These are phyloP conservation scores for Heliconius eleuchia DNA, from an alignment of 1,140 invertebrate species.

Conservation along the genomic window DNA sequence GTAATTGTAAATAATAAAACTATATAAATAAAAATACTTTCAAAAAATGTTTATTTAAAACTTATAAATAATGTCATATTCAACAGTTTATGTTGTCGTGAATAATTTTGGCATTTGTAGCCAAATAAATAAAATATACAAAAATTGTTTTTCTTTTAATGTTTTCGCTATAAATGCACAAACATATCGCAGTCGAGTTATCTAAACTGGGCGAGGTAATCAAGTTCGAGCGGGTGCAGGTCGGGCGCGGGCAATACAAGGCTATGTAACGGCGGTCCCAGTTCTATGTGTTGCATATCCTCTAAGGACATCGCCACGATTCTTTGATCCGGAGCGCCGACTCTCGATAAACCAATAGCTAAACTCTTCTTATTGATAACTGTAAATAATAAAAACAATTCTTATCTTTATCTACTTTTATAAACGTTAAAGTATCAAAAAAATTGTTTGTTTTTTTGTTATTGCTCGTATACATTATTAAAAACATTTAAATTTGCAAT, in stretches of 20 bases:
- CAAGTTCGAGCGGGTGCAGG: conserved; percentile 95
- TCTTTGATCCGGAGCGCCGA: conserved; percentile 92
- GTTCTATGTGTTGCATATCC: conserved; percentile 88
- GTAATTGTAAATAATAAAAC: conserved; percentile 79
- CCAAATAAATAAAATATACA: conserved; percentile 39
- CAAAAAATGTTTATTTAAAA: conserved; percentile 59
- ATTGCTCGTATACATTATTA: too few species aligned
- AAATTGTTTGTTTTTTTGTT: too few species aligned
- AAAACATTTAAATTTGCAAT: too few species aligned
- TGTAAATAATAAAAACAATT: conserved; percentile 56
- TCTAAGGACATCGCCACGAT: conserved; percentile 88
- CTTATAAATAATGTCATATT: conserved; percentile 38
- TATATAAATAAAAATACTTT: conserved; percentile 69
- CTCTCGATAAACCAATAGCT: conserved; percentile 93
- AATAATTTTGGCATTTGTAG: conserved; percentile 41
- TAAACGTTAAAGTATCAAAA: too few species aligned
- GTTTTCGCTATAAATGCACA: background rate
- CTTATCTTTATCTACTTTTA: too few species aligned
- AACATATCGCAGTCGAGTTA: conserved; percentile 33
- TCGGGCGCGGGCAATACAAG: conserved; percentile 91
- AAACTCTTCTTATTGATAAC: conserved; percentile 83
- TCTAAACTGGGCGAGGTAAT: conserved; percentile 89
- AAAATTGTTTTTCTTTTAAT: conserved; percentile 31
- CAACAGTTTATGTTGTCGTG: conserved; percentile 37
- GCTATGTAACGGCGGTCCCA: conserved; percentile 96